Base-by-base conservation (phyloP, 1,140 invertebrate species). In the Sitophilus oryzae region DNA sequence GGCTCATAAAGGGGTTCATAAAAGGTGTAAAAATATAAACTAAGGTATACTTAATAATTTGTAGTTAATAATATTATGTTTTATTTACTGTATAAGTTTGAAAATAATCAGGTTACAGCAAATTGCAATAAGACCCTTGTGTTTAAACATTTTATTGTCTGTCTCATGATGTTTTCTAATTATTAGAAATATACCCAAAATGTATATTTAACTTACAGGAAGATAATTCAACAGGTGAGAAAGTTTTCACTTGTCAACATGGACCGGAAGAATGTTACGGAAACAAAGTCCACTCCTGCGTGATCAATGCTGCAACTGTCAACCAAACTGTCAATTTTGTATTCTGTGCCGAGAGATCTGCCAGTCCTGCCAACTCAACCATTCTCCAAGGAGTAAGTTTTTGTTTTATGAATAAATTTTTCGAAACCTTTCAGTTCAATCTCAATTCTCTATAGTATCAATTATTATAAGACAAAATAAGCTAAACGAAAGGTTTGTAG, bases 171-270 rank as follows among this genome's bases (percentile, higher is more conserved):
- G n/a, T n/a, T n/a, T n/a, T n/a, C n/a, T n/a, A n/a, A n/a, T n/a
- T n/a, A n/a, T n/a, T n/a, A n/a, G n/a, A n/a, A n/a, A n/a, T n/a
- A n/a, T n/a, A n/a, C n/a, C n/a, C n/a, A n/a, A n/a, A n/a, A n/a
- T n/a, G n/a, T n/a, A n/a, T n/a, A n/a, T n/a, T n/a, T n/a, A n/a
- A n/a, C n/a, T 30, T 43, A n/a, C 23, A 59, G 57, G 35, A 34
- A 15, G 30, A 6, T 34, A 40, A 30, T 21, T 14, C 5, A 11
- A 65, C 60, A 35, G 74, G 74, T 9, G 68, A 63, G 9, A 78
- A 75, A 60, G 44, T 66, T 8, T 84, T 86, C 63, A 53, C 60
- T 11, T 87, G 85, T 55, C 84, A 86, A 67, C 84, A 86, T 58
- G 85, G 84, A 0, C 66, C 75, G 0, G 54, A 54, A 0, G 84